Base-by-base conservation (phyloP, 2,888 invertebrate species). In the Meteorus colon region DNA sequence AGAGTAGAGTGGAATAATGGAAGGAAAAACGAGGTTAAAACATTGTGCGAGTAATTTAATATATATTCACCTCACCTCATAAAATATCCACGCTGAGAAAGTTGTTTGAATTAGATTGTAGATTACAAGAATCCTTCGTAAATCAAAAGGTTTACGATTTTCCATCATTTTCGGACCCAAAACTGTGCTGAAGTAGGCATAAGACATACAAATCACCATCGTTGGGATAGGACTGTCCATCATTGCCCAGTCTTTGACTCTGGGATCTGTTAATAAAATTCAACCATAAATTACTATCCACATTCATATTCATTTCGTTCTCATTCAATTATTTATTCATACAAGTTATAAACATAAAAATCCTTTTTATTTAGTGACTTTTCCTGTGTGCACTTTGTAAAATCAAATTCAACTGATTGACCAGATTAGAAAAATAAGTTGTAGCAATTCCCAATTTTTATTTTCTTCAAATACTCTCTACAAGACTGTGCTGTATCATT, bases 51-150 rank as follows among this genome's bases (percentile, higher is more conserved):
- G 16, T 16, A n/a, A 48, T 48, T 48, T 16, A n/a, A 48, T n/a
- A 41, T n/a, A 41, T 60, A 41, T 31, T 29, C 68, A 74, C 89
- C 91, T 91, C 90, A 97, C 97, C 95, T 97, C 97, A 89, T 96
- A 94, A 91, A 97, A 97, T 90, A 97, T 94, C 95, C 96, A 97
- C 79, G 95, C 92, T 87, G 97, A 97, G 90, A 98, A 95, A 83
- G 96, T 86, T 41, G 97, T 97, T 92, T 98, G 98, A 86, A 94
- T 92, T 81, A 97, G 92, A 91, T 98, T 98, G 90, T 98, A 98
- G 81, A 94, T 90, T 83, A 98, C 93, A 87, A 98, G 93, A 76
- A 95, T 89, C 83, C 92, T 92, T 84, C 96, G 93, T 80, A 98
- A 92, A 87, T 96, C 94, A 90, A 96, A 94, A 62, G 98, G 96